Conservation (phyloP, 2,888 invertebrate species). For the Agrotis segetum region DNA sequence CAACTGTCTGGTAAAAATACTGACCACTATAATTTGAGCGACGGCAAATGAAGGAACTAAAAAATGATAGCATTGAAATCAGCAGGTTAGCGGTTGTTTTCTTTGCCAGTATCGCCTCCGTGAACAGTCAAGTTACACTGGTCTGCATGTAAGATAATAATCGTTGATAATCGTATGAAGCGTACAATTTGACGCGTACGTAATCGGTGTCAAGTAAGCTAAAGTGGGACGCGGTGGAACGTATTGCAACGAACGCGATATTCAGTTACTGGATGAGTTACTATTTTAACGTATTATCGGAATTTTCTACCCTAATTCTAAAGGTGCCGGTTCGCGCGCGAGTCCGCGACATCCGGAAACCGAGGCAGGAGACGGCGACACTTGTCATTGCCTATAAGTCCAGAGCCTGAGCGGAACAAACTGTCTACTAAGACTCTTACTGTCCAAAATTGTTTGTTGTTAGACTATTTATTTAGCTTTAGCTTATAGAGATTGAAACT, state of each 20-base stretch:
- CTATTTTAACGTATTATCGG: too few species aligned
- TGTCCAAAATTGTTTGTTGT: too few species aligned
- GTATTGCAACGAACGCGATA: slow-evolving; percentile 38
- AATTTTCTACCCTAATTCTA: too few species aligned
- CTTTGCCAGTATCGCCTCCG: background rate
- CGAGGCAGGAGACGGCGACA: too few species aligned
- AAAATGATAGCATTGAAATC: background rate
- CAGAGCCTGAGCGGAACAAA: too few species aligned
- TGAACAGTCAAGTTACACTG: slow-evolving; percentile 1
- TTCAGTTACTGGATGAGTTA: slow-evolving; percentile 44
- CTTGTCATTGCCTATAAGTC: too few species aligned
- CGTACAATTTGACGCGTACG: slow-evolving; percentile 36
- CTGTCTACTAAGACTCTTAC: too few species aligned
- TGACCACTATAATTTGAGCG: slow-evolving; percentile 14
- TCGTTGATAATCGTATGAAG: slow-evolving; percentile 41
- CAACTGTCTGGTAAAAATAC: slow-evolving; percentile 21
- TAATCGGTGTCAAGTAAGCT: slow-evolving; percentile 49
- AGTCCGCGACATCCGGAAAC: too few species aligned
- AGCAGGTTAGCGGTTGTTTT: background rate
- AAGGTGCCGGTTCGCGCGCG: too few species aligned
- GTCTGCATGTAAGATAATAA: slow-evolving; percentile 30
- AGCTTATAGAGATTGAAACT: too few species aligned
- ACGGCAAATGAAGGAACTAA: slow-evolving; percentile 4
- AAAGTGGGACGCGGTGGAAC: slow-evolving; percentile 42
- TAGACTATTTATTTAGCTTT: too few species aligned